Base-by-base conservation (phyloP, 35 echinoderm and acorn worm genomes). In the Patiria miniata region DNA sequence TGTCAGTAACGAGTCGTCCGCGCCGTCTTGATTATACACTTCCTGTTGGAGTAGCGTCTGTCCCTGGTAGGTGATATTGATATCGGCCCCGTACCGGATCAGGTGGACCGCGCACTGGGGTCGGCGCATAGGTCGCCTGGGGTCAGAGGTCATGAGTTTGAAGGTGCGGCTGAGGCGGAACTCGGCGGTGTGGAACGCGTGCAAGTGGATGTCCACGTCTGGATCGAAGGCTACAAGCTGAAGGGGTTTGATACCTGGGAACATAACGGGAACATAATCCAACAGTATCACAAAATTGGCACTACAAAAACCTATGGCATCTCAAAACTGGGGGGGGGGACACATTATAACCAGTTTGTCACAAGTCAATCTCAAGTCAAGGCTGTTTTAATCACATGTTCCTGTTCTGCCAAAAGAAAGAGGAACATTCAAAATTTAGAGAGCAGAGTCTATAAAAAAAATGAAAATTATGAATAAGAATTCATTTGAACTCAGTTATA, bases 31-130 rank as follows among this genome's bases (percentile, higher is more conserved):
- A 38, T 57, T 85, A 68, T 93, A 97, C 14, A 97, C 82, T 37
- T 97, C 94, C 42, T 97, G 86, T 61, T 97, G 84, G 12, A 93
- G 83, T 2, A 97, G 56, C 10, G 91, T 93, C 56, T 40, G 37
- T 37, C 85, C 91, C 10, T 87, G 84, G 38, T 90, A 93, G 33
- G 83, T 79, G 42, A 97, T 51, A 47, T 89, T 47, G 22, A 85
- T 86, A 40, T 97, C 87, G 1, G 94, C 94, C 8, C 94, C 94
- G 36, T 93, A 84, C 68, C 69, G 82, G 18, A 97, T 90, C n/a
- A 93, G 78, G 18, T 93, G 61, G 38, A 82, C 54, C 37, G 91
- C 87, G 51, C 83, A 79, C 22, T 78, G 26, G 12, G 87, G 69
- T 47, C 89, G 55, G 47, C 90, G 88, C 12, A 36, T 77, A 15